Base-by-base conservation (phyloP, 2,113 vertebrate genomes). In the Sula dactylatra region DNA sequence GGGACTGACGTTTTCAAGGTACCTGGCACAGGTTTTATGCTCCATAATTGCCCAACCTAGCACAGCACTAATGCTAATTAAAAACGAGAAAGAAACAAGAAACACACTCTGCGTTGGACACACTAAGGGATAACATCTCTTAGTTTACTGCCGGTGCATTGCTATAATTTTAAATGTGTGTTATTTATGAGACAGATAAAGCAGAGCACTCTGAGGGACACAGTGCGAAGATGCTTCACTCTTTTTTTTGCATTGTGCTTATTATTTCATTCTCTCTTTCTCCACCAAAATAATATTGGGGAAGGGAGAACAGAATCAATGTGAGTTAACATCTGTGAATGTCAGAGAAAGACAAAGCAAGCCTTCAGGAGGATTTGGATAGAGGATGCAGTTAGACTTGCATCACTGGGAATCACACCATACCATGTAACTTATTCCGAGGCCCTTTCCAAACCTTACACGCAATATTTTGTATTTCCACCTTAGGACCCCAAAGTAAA, bases 321-420 rank as follows among this genome's bases (percentile, higher is more conserved):
- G 6, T 11, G 25, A 74, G 36, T 71, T 89, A 94, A 72, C 42
- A 62, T 66, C 62, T 85, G 58, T 56, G 40, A 73, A 58, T 50
- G 70, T 45, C n/a, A 81, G 38, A 88, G 17, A 20, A 11, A 91
- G 45, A 38, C 62, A 38, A 64, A 83, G 29, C 16, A 22, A 82
- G 38, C 40, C 72, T 80, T 66, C 66, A 80, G 86, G 84, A 95
- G 54, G 47, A 74, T 69, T 52, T 90, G 79, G n/a, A 81, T 86
- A 72, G 83, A 95, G 93, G 85, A 92, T 90, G 82, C 74, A 67
- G 92, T 81, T 81, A 79, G 71, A 73, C 50, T 90, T 86, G 90
- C 79, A 95, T 94, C 90, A 88, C 71, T 66, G 50, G 45, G n/a
- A 83, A 66, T 74, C 79, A 92, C 67, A 64, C 72, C 3, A 8